Evolutionary conservation across 1,140 invertebrate genomes (phyloP).

Genomic region (Probaryconus sp.): DNA sequence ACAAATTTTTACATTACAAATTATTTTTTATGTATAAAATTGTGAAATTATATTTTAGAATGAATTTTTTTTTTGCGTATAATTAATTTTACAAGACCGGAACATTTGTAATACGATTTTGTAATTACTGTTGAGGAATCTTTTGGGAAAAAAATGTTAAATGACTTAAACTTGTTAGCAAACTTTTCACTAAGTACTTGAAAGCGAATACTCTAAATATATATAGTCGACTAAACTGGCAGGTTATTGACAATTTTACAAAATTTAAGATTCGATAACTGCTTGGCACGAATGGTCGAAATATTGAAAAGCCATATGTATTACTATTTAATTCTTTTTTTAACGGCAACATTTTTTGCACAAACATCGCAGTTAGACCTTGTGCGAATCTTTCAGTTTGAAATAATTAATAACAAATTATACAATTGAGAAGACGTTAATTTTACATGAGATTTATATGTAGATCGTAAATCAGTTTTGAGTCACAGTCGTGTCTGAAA

Average conservation of each 20-base stretch:
- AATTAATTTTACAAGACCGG: background rate
- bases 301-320: constrained; percentile 9
- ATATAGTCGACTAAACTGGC: constrained; percentile 46
- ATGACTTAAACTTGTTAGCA: constrained; percentile 54
- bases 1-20: too few species aligned
- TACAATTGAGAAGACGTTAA: too few species aligned
- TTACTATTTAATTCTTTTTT: constrained; percentile 20
- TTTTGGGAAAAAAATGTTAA: constrained; percentile 48
- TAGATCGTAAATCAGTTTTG: too few species aligned
- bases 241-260: constrained; percentile 50
- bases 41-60: background rate
- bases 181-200: constrained; percentile 55
- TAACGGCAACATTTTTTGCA: too few species aligned
- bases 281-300: constrained; percentile 29
- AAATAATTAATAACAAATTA: too few species aligned
- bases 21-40: too few species aligned
- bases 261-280: constrained; percentile 43
- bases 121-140: constrained; percentile 53
- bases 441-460: too few species aligned
- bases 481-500: too few species aligned
- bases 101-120: constrained; percentile 18
- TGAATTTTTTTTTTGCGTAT: background rate
- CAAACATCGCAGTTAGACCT: too few species aligned
- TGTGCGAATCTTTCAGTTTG: too few species aligned
- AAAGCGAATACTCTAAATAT: constrained; percentile 23